phyloP scores from a whole-genome alignment of 2,797 vertebrate species.

The Paratrypauchen microcephalus region DNA sequence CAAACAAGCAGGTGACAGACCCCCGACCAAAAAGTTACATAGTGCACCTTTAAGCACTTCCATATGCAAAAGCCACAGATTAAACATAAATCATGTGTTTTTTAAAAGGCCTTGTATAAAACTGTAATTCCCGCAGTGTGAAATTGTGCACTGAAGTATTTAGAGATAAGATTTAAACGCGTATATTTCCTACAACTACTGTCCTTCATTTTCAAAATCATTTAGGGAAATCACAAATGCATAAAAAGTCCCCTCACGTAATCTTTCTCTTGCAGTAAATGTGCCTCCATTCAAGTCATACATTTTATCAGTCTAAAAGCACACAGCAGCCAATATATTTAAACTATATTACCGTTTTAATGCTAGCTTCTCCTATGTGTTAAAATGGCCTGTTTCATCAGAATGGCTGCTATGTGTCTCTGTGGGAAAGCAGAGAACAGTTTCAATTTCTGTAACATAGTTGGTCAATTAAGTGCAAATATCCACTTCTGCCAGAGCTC shows the following conservation, averaged over 20 bases:
- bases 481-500: constrained; percentile 27
- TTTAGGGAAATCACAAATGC: neutral
- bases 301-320: constrained; percentile 15
- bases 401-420: constrained; percentile 28
- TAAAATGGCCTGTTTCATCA: constrained; percentile 12
- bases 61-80: neutral
- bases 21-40: too few relatives aligned
- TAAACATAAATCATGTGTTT: too few relatives aligned
- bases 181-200: neutral
- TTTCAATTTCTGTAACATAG: constrained; percentile 48
- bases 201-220: neutral
- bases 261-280: constrained; percentile 10
- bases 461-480: constrained; percentile 41
- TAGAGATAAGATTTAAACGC: constrained; percentile 9
- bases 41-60: too few relatives aligned
- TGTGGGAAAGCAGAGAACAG: constrained; percentile 16
- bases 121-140: neutral
- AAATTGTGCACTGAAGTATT: neutral
- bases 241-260: constrained; percentile 6
- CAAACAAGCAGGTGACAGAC: too few relatives aligned
- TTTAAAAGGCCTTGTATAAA: neutral
- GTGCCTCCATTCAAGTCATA: constrained; percentile 1
- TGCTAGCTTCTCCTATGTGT: constrained; percentile 17
- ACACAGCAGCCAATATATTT: neutral
- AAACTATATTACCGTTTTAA: constrained; percentile 7